Base-by-base conservation (phyloP, 2,797 vertebrate genomes). In the Pantherophis vulpinus region DNA sequence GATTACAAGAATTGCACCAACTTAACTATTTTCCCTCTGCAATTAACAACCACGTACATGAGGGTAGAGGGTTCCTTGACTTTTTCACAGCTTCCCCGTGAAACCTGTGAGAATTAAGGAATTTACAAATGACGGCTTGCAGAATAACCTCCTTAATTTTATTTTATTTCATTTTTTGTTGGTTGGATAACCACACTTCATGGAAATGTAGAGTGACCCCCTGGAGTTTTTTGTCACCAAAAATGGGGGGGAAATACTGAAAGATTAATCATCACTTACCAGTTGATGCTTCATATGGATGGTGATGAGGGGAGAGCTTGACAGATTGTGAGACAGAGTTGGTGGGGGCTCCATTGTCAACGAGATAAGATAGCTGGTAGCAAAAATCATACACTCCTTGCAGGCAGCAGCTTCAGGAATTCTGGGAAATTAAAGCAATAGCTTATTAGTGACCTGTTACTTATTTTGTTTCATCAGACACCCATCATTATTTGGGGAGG, bases 261-360 rank as follows among this genome's bases (percentile, higher is more conserved):
- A 3, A 37, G 18, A 0, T 92, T 59, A 7, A 0, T 0, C 0
- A 0, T 20, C 70, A 97, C 99, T 98, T 97, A 99, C 99, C 98
- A 99, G 91, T 2, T 96, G 96, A 95, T 99, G 99, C 4, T 96
- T 97, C 79, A 99, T 98, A 90, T 98, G 98, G 79, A 99, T 98
- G 58, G 98, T 98, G 95, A 99, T 98, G 61, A 99, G 98, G 0
- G 99, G 99, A 0, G 98, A 97, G 29, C 98, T 98, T 0, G 98
- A 99, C 37, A 99, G 98, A 94, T 99, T 99, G 93, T 96, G 88
- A 12, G 98, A 98, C 91, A 99, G 94, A 2, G 96, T 95, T 0
- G 98, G 99, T 0, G 96, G 97, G 0, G 99, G 99, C 5, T 99
- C 98, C 95, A 99, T 98, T 95, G 99, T 99, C 92, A 99, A 94